These are phyloP conservation scores for Schrankia costaestrigalis DNA, from an alignment of 2,888 invertebrate genomes.

Conservation along the genomic window DNA sequence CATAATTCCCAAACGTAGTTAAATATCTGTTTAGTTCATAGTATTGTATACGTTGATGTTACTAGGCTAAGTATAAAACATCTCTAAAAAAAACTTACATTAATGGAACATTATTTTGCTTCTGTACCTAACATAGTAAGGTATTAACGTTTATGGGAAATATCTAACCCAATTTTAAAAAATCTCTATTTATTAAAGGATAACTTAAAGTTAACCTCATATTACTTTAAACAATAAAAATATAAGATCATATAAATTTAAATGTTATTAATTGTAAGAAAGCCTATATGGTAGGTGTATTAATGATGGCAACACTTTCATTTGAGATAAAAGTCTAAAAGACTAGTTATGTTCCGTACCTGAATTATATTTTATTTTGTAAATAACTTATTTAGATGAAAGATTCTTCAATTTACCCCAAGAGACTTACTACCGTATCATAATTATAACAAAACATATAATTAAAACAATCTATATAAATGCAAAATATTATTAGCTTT, in stretches of 20 bases:
- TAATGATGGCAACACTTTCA: conserved; percentile 14
- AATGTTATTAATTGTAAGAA: conserved; percentile 17
- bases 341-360: conserved; percentile 19
- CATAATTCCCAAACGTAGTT: conserved; percentile 11
- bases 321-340: conserved; percentile 30
- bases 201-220: conserved; percentile 31
- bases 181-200: conserved; percentile 20
- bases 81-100: conserved; percentile 12
- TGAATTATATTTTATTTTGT: conserved; percentile 12
- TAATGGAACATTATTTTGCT: conserved; percentile 23
- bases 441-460: not conserved
- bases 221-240: conserved; percentile 25
- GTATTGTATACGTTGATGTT: conserved; percentile 9
- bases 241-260: conserved; percentile 16
- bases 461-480: conserved; percentile 20
- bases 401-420: conserved; percentile 18
- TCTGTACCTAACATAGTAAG: conserved; percentile 11
- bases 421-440: conserved; percentile 30
- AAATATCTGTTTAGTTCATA: conserved; percentile 11
- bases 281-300: conserved; percentile 21
- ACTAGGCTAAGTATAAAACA: conserved; percentile 4
- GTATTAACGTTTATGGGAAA: conserved; percentile 16
- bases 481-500: conserved; percentile 33
- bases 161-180: conserved; percentile 18
- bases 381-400: conserved; percentile 12